Base-by-base conservation (phyloP, 2,113 vertebrate species). In the Acanthisitta chloris region DNA sequence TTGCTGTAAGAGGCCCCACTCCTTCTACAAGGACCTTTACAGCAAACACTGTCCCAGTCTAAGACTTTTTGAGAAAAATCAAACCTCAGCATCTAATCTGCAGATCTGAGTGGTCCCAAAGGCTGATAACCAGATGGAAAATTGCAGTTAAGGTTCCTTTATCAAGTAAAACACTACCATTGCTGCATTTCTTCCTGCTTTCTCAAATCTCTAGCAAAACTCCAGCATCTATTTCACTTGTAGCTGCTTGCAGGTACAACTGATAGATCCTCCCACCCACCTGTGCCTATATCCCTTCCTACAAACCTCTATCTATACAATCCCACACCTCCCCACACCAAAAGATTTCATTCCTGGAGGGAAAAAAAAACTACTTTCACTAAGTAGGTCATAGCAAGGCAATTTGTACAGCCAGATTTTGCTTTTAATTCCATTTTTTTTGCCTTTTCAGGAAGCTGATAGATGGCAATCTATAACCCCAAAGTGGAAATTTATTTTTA, bases 331-430 rank as follows among this genome's bases (percentile, higher is more conserved):
- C 74, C 91, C 45, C n/a, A 33, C 33, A 17, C 28, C 3, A 4
- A 73, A 31, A 67, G 34, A 55, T 18, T 36, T 48, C 19, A 38
- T 33, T 90, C 57, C 40, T 23, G 19, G 7, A 45, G n/a, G n/a
- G 82, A 86, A 78, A 57, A 52, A 66, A 85, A 84, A 67, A 42
- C 33, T 40, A 45, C 82, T 83, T 90, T 45, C 79, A 66, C 28
- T 85, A 97, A 96, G 91, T 91, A 94, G 92, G 94, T 92, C 92
- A 84, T 7, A 84, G 91, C 64, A 13, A 91, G 86, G 72, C 94
- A 94, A 93, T 95, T 86, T 82, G 17, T 55, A 49, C 55, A 51
- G 65, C 14, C 57, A 67, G 71, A 86, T 61, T 86, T 57, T 58
- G 23, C 74, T 95, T 90, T 84, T 93, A 92, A 92, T 97, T 96